Evolutionary conservation across 2,113 vertebrate species (phyloP).

Genomic region (Megaceryle maxima): DNA sequence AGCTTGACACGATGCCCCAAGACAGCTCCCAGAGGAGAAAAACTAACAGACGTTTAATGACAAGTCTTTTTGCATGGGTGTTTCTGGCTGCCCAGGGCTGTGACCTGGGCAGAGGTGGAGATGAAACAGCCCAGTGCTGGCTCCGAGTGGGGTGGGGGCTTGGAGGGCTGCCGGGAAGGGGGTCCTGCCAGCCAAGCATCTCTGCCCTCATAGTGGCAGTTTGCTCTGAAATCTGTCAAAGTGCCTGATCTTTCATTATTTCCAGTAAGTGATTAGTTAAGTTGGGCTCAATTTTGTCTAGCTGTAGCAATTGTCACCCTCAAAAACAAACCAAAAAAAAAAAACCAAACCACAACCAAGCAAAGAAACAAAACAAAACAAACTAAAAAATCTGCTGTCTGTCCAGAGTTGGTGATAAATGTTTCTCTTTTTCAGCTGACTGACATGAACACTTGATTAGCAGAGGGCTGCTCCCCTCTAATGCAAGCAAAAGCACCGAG

Average conservation of each 20-base stretch:
- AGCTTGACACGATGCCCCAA: neutral
- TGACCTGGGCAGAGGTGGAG: constrained; percentile 33
- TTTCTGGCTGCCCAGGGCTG: constrained; percentile 43
- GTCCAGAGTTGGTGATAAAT: neutral
- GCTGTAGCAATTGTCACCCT: neutral
- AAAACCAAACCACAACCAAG: neutral
- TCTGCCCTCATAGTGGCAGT: neutral
- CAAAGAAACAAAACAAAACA: too few relatives aligned
- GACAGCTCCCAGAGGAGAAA: neutral
- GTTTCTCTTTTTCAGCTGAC: neutral
- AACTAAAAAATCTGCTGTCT: neutral
- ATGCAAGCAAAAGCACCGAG: neutral
- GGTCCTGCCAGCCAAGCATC: neutral
- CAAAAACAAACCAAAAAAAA: too few relatives aligned
- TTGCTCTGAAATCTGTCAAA: neutral
- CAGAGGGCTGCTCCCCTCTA: neutral
- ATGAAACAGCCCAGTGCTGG: neutral
- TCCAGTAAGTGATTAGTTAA: neutral
- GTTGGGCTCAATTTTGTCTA: neutral
- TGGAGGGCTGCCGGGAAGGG: neutral
- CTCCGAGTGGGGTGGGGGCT: fast-evolving
- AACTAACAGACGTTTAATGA: constrained; percentile 35
- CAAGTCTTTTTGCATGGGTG: neutral
- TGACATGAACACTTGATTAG: neutral
- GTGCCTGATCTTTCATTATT: neutral